Evolutionary conservation across 2,888 invertebrate species (phyloP), one percentile per base, ranked within the genome.

Genomic region (Anoncus sp.): DNA sequence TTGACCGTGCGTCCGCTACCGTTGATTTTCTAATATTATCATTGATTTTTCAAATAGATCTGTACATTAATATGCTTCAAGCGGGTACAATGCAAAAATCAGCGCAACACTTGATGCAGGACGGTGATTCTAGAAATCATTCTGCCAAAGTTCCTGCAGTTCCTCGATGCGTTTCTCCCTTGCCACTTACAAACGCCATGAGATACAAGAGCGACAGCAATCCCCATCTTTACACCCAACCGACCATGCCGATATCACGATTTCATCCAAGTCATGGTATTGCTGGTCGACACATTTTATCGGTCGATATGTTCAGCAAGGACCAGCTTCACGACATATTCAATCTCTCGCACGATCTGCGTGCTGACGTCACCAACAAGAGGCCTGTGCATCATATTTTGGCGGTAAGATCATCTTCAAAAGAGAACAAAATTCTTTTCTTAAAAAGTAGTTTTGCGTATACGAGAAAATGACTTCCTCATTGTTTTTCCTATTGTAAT

Each of bases 311-410:
- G 91, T 98, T 99, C 87, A 95, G 91, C 81, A 98, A 97, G 91
- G 98, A 98, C 77, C 95, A 96, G 83, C 92, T 99, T 0, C 98
- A 98, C 90, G 96, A 97, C 74, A 94, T 99, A 80, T 99, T 99
- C 92, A 97, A 98, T 91, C 92, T 99, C 81, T 99, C 99, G 0
- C 98, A 98, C 90, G 94, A 95, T 62, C 96, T 97, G 91, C 95
- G 97, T 84, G 94, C 94, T 20, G 95, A 95, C 80, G 96, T 98
- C 0, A 94, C 94, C 14, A 98, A 97, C 90, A 97, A 98, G 78
- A 93, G 97, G 45, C 94, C 95, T 0, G 91, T 98, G 60, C 97
- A 97, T 89, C 96, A 98, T 87, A 94, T 98, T 80, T 92, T 98
- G 43, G 95, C 95, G 90, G 94, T 94, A 88, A 79, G 62, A 66